Evolutionary conservation across 2,797 vertebrate genomes (phyloP).

Genomic region (Pangasius sanitwongsei): DNA sequence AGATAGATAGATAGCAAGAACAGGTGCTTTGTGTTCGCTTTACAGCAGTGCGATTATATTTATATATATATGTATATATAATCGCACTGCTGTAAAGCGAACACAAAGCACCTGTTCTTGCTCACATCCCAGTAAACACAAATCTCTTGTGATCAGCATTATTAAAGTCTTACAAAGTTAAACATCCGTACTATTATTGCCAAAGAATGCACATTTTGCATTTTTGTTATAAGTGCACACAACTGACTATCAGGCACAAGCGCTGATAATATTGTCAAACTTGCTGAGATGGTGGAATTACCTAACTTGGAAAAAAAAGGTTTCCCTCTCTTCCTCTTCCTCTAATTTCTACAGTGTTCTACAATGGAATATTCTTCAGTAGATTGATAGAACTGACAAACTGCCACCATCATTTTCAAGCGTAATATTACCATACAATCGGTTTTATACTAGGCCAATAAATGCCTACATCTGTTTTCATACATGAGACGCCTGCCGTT

Average conservation of each 20-base stretch:
- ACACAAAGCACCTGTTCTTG: conserved; percentile 61
- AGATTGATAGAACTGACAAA: conserved; percentile 42
- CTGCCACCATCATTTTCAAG: conserved; percentile 34
- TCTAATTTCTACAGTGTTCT: conserved; percentile 22
- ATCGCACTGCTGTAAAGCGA: not conserved
- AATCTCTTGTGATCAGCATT: conserved; percentile 71
- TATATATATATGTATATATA: not conserved
- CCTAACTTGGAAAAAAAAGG: conserved; percentile 11
- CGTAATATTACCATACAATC: conserved; percentile 36
- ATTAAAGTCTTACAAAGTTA: conserved; percentile 74
- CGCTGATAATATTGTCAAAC: conserved; percentile 34
- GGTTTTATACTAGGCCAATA: conserved; percentile 27
- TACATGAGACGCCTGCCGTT: conserved; percentile 58
- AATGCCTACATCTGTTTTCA: conserved; percentile 55
- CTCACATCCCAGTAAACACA: conserved; percentile 71
- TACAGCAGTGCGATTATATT: not conserved
- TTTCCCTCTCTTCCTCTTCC: conserved; percentile 21
- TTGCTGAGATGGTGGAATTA: conserved; percentile 47
- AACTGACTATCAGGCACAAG: conserved; percentile 30
- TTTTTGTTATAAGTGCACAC: conserved; percentile 66
- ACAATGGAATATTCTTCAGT: not conserved
- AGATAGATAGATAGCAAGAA: no score
- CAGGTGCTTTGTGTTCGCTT: conserved; percentile 43
- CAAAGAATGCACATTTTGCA: conserved; percentile 71
- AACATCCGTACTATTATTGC: conserved; percentile 71